Evolutionary conservation across 2,888 invertebrate genomes (phyloP).

Genomic region (Tuta absoluta): DNA sequence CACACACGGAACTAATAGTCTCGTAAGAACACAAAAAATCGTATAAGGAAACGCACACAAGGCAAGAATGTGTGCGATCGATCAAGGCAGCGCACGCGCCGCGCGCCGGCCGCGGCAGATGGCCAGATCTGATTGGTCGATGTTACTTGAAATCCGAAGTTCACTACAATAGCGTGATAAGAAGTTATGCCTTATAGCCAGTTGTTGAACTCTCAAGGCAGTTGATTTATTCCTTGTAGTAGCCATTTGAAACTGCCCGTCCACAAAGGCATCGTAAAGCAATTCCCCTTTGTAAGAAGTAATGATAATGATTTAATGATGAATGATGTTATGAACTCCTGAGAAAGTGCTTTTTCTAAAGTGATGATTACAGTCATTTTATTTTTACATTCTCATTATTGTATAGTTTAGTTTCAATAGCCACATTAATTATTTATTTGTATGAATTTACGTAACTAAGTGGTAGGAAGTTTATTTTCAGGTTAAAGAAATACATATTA

Average conservation of each 20-base stretch:
- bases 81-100: constrained; percentile 72
- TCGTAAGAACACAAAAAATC: constrained; percentile 55
- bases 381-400: constrained; percentile 2
- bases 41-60: constrained; percentile 59
- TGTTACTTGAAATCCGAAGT: constrained; percentile 68
- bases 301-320: constrained; percentile 34
- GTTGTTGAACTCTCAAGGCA: constrained; percentile 41
- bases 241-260: constrained; percentile 46
- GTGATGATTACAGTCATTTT: neutral
- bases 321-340: constrained; percentile 28
- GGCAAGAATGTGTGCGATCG: constrained; percentile 51
- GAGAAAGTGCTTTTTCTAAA: constrained; percentile 44
- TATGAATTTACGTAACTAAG: neutral
- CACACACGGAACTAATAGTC: constrained; percentile 57
- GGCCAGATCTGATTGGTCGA: constrained; percentile 70
- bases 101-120: constrained; percentile 74
- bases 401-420: neutral
- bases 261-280: constrained; percentile 37
- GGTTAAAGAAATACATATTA: neutral
- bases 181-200: constrained; percentile 63
- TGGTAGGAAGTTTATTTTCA: neutral
- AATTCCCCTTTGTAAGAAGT: constrained; percentile 43
- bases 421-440: neutral
- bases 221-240: constrained; percentile 54
- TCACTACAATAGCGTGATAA: constrained; percentile 74